Percentiles rank a stretch among this genome's conserved stretches.
Conservation (phyloP, 1,140 invertebrate genomes). For the Watersipora subatra region DNA sequence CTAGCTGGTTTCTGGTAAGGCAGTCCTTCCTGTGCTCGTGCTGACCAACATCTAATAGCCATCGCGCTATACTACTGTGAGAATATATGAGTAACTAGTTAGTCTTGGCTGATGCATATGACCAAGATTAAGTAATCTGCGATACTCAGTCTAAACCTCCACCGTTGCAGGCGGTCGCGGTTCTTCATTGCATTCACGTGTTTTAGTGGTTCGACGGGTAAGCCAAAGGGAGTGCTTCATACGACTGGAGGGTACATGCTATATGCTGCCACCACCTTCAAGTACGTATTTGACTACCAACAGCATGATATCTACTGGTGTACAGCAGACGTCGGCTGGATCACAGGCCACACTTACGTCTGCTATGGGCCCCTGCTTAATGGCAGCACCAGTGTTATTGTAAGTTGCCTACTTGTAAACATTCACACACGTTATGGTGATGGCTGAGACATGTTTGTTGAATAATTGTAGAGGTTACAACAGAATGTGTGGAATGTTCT, state of each 20-base stretch:
- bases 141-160: too few species aligned
- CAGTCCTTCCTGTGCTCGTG: too few species aligned
- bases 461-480: background rate
- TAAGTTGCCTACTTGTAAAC: constrained; percentile 15
- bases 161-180: too few species aligned
- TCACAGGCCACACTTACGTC: constrained; percentile 90
- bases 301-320: constrained; percentile 87
- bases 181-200: background rate
- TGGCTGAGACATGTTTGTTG: too few species aligned
- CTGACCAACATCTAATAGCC: too few species aligned
- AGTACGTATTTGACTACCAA: constrained; percentile 85
- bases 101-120: too few species aligned
- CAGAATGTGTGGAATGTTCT: background rate
- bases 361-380: constrained; percentile 87
- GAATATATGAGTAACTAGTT: too few species aligned
- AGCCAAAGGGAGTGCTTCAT: constrained; percentile 91
- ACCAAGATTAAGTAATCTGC: too few species aligned
- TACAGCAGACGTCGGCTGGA: constrained; percentile 98
- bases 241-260: constrained; percentile 84
- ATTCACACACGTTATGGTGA: background rate
- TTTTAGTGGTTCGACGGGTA: constrained; percentile 77
- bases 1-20: too few species aligned
- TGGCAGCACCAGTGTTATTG: constrained; percentile 55
- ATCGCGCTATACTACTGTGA: too few species aligned
- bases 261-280: constrained; percentile 49